Evolutionary conservation across 35 echinoderm and acorn worm genomes (phyloP), one percentile per base, ranked within the genome.

Genomic region (Apostichopus parvimensis): DNA sequence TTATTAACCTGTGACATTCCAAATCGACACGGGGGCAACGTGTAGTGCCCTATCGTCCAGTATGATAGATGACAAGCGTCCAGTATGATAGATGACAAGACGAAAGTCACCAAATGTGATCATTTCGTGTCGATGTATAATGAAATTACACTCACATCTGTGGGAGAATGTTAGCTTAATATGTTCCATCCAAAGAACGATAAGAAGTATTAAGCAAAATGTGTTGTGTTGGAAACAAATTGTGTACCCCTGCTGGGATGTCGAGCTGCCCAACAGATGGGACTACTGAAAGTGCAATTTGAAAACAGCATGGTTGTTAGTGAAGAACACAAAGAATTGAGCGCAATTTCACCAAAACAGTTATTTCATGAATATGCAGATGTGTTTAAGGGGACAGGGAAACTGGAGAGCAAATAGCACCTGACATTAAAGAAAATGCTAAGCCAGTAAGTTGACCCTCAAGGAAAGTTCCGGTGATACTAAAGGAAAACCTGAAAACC

Each of bases 341-440:
- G 12, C 57, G 23, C 66, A 87, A 22, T 6, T 22, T 23, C 18
- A 18, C 9, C 59, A 66, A 72, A 87, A 52, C 18, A 68, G 85
- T 52, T 66, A 4, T 52, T 87, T 22, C 17, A 85, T 3, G 89
- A 91, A 53, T 95, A 73, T 71, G 14, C 56, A 52, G 96, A 93
- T 92, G 90, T 93, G 0, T 98, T 98, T 57, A 61, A 93, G 13
- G 96, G 96, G 9, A 95, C 90, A 15, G 96, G 96, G 53, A 78
- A 78, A 17, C 56, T 95, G 4, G 57, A 91, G n/a, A 89, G 89
- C 5, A 59, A 95, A 45, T 91, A 93, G 22, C 88, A 95, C 57
- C 28, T 98, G 8, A 18, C 82, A 8, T 23, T 95, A 79, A 95
- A 66, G 13, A 15, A 10, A 79, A 81, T 81, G 89, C 70, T 6